A percentile compares a stretch with the other conserved stretches of the same genome.
phyloP scores from a whole-genome alignment of 1,140 invertebrate genomes.

The Hestina assimilis region DNA sequence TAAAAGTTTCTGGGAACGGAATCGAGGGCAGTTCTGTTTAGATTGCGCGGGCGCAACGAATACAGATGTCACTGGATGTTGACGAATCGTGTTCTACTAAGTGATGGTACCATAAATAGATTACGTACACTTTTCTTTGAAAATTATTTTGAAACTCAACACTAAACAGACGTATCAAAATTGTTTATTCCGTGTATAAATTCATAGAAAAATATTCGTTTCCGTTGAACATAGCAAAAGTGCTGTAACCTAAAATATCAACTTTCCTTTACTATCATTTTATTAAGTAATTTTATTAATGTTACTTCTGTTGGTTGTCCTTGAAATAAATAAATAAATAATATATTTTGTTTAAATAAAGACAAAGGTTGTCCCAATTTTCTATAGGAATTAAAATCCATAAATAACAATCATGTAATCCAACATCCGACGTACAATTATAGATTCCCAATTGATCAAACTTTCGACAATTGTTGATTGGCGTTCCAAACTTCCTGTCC shows the following conservation, averaged over 20 bases:
- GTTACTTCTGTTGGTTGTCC: neutral
- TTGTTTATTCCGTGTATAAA: neutral
- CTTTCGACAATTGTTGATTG: neutral
- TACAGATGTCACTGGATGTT: conserved; percentile 59
- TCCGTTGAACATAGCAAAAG: neutral
- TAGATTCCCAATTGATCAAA: conserved; percentile 6
- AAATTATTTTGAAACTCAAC: neutral
- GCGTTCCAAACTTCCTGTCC: conserved; percentile 6
- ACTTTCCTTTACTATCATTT: neutral
- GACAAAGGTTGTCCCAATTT: too few species aligned
- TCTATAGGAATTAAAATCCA: neutral
- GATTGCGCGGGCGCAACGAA: conserved; percentile 37
- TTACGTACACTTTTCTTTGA: conserved; percentile 21
- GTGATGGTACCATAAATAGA: conserved; percentile 42
- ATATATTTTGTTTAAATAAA: too few species aligned
- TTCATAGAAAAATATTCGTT: neutral
- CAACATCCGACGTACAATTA: neutral
- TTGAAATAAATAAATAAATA: too few species aligned
- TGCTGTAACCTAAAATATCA: neutral
- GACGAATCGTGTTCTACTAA: conserved; percentile 25
- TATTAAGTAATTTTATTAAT: neutral
- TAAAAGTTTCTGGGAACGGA: conserved; percentile 66
- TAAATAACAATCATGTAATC: neutral
- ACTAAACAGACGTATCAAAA: conserved; percentile 5
- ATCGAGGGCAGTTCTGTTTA: conserved; percentile 67